phyloP scores from a whole-genome alignment of 2,113 vertebrate species.

The Engystomops pustulosus region DNA sequence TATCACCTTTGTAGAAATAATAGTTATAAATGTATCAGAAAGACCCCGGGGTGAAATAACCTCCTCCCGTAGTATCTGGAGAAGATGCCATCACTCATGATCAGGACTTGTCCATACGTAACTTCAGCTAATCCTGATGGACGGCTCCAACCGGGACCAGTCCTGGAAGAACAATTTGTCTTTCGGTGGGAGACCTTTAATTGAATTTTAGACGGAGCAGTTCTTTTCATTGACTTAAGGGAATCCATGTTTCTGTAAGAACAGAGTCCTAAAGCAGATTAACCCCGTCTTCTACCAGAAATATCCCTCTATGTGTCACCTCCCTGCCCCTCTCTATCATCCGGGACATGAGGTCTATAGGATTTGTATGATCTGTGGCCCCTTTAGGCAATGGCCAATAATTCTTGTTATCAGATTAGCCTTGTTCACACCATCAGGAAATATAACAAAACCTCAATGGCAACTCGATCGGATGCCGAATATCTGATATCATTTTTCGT shows the following conservation, averaged over 20 bases:
- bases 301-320: neutral
- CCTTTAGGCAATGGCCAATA: neutral
- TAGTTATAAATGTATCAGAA: neutral
- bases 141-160: conserved; percentile 20
- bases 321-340: conserved; percentile 2
- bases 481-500: no score
- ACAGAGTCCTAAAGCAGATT: conserved; percentile 19
- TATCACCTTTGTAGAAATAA: conserved; percentile 15
- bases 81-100: conserved; percentile 27
- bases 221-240: conserved; percentile 25
- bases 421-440: neutral
- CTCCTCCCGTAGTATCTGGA: neutral
- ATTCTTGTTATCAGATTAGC: neutral
- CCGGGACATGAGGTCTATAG: neutral
- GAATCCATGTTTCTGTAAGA: conserved; percentile 5
- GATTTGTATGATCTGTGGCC: neutral
- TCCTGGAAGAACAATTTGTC: conserved; percentile 28
- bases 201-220: conserved; percentile 25
- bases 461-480: no score
- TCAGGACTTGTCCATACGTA: conserved; percentile 16
- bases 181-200: conserved; percentile 34
- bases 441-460: neutral
- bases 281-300: neutral
- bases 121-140: conserved; percentile 41
- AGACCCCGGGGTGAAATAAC: conserved; percentile 2